Evolutionary conservation across 2,797 vertebrate species (phyloP).

Genomic region (Takifugu ocellatus): DNA sequence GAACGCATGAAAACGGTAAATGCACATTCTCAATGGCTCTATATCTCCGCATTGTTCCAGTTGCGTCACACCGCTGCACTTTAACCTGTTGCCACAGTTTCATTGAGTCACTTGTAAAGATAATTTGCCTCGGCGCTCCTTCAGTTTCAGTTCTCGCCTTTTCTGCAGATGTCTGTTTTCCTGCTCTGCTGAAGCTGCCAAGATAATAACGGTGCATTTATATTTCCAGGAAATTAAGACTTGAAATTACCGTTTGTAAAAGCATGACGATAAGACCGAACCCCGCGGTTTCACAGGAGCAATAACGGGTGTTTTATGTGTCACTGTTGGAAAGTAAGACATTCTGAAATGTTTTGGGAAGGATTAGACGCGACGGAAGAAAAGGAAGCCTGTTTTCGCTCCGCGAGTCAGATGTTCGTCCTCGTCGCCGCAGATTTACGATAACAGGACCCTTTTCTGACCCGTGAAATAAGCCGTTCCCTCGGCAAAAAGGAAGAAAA

Average conservation of each 20-base stretch:
- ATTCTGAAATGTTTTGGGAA: not conserved
- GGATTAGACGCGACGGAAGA: too few relatives aligned
- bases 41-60: too few relatives aligned
- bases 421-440: slow-evolving; percentile 18
- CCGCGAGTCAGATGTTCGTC: slow-evolving; percentile 7
- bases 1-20: too few relatives aligned
- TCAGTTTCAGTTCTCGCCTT: too few relatives aligned
- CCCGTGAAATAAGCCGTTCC: slow-evolving; percentile 17
- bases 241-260: slow-evolving; percentile 20
- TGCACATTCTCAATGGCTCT: too few relatives aligned
- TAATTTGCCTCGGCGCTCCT: too few relatives aligned
- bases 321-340: slow-evolving; percentile 5
- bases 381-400: slow-evolving; percentile 9
- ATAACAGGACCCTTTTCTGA: slow-evolving; percentile 29
- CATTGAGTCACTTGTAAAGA: too few relatives aligned
- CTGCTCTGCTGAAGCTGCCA: not conserved
- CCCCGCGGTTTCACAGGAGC: slow-evolving; percentile 2
- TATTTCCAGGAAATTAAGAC: slow-evolving; percentile 6
- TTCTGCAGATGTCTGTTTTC: slow-evolving; percentile 1
- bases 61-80: too few relatives aligned
- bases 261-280: slow-evolving; percentile 19
- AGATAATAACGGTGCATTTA: slow-evolving; percentile 21
- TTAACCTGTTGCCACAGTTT: too few relatives aligned
- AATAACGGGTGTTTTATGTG: slow-evolving; percentile 1
- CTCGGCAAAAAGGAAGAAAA: slow-evolving; percentile 12